These are phyloP conservation scores for Drosophila quadrilineata DNA, from an alignment of 1,140 invertebrate species.

Conservation along the genomic window DNA sequence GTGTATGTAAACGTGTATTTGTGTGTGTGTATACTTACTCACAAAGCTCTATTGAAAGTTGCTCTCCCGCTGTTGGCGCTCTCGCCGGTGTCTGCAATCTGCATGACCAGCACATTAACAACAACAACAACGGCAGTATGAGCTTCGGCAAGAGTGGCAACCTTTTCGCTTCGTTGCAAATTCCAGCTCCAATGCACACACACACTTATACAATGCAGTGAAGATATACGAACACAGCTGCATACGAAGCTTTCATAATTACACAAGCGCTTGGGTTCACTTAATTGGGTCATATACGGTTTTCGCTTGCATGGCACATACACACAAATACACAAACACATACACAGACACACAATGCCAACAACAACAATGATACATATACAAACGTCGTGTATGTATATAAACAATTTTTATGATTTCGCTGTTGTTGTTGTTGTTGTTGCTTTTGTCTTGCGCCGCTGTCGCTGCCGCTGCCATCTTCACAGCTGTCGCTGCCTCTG, in stretches of 20 bases:
- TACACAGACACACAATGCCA: not conserved
- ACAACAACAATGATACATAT: not conserved
- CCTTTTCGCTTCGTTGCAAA: constrained; percentile 76
- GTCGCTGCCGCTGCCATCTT: not conserved
- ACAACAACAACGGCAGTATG: constrained; percentile 33
- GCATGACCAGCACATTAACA: constrained; percentile 52
- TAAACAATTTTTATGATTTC: constrained; percentile 47
- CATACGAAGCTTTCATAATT: constrained; percentile 72
- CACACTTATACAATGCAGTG: constrained; percentile 20
- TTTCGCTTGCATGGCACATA: constrained; percentile 54
- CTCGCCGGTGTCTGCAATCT: constrained; percentile 59
- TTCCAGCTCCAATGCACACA: constrained; percentile 71
- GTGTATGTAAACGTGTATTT: not conserved
- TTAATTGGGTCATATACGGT: constrained; percentile 78
- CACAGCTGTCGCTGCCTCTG: not conserved
- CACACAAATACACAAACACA: constrained; percentile 10
- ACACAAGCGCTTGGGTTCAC: constrained; percentile 58
- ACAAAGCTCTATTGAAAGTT: constrained; percentile 21
- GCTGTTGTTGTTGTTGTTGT: constrained; percentile 28
- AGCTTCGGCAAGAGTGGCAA: constrained; percentile 63
- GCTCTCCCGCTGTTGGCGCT: constrained; percentile 31
- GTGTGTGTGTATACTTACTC: constrained; percentile 16
- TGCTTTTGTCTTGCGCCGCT: constrained; percentile 33
- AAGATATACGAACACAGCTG: too few relatives aligned
- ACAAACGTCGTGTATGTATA: too few relatives aligned